Evolutionary conservation across 23 tunicate species (phyloP), one percentile per base, ranked within the genome.

Genomic region (Trididemnum nubilum): DNA sequence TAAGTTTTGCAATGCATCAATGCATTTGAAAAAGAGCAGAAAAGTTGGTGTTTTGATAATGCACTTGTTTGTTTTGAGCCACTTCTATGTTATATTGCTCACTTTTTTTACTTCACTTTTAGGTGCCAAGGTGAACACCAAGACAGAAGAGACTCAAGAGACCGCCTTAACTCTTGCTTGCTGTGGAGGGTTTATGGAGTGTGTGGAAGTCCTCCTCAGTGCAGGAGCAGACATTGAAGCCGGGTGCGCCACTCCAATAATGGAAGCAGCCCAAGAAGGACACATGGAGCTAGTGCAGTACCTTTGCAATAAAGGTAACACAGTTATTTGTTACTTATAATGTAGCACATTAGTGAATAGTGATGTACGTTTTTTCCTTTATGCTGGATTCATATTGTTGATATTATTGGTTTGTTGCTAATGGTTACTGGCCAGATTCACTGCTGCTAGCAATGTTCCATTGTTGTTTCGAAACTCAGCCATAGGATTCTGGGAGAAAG

Each of bases 241-340:
- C 19, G 99, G 99, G n/a, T 88, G 90, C 34, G 79, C 94, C 58
- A 96, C 99, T 40, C 97, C 99, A 2, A 83, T 96, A 26, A 96
- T 96, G 99, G 99, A 96, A 64, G 97, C 99, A 0, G 88, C 94
- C 15, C 99, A 96, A 70, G 99, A 96, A 67, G 99, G 99, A 35
- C 96, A 96, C 37, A 50, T 87, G 9, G 91, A 88, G 9, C 83
- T 96, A 0, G 97, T 96, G 31, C 78, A 87, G 33, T 96, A 77
- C 76, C 77, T 96, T 25, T 64, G 82, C 30, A 36, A 80, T 59
- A 36, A 83, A 87, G 97, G 97, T 87, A 52, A 3, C n/a, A n/a
- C n/a, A n/a, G n/a, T n/a, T n/a, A n/a, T n/a, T n/a, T n/a, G n/a
- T n/a, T n/a, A 39, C n/a, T n/a, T n/a, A n/a, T n/a, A n/a, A n/a